A percentile compares a stretch with the other conserved stretches of the same genome.
Conservation (phyloP, 2,888 invertebrate genomes). For the Pyralis farinalis region DNA sequence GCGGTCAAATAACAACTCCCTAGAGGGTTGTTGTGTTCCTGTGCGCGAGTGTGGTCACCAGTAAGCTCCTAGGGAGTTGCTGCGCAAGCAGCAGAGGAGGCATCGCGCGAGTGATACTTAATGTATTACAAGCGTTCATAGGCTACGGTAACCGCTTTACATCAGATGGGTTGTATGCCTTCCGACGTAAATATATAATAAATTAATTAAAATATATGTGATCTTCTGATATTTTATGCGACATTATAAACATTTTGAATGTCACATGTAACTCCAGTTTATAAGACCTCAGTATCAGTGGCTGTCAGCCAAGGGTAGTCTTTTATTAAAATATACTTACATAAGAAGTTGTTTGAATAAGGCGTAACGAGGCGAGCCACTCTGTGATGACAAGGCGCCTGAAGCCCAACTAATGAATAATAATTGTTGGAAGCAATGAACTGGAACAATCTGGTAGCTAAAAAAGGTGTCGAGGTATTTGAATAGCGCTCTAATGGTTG, state of each 20-base stretch:
- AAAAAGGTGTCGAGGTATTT: background rate
- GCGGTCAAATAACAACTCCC: no score
- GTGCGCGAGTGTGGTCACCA: no score
- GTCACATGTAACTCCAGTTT: background rate
- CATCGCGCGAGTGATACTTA: no score
- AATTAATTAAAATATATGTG: no score
- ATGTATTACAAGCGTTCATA: no score
- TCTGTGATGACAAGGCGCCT: slow-evolving; percentile 58
- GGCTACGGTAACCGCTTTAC: no score
- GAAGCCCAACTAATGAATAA: slow-evolving; percentile 60
- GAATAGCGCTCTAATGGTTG: background rate
- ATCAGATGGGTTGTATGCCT: no score
- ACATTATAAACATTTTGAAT: slow-evolving; percentile 1
- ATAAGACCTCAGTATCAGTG: background rate
- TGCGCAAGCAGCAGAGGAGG: no score
- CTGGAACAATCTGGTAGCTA: slow-evolving; percentile 34
- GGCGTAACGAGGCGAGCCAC: slow-evolving; percentile 28
- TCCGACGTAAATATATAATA: no score
- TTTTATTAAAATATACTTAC: slow-evolving; percentile 60
- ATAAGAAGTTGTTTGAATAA: slow-evolving; percentile 32
- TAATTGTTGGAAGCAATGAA: slow-evolving; percentile 43
- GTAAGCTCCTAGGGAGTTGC: no score
- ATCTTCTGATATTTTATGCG: no score
- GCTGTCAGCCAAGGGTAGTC: slow-evolving; percentile 10
- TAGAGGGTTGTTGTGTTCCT: no score